These are phyloP conservation scores for Dermochelys coriacea DNA, from an alignment of 2,797 vertebrate species.

Conservation along the genomic window DNA sequence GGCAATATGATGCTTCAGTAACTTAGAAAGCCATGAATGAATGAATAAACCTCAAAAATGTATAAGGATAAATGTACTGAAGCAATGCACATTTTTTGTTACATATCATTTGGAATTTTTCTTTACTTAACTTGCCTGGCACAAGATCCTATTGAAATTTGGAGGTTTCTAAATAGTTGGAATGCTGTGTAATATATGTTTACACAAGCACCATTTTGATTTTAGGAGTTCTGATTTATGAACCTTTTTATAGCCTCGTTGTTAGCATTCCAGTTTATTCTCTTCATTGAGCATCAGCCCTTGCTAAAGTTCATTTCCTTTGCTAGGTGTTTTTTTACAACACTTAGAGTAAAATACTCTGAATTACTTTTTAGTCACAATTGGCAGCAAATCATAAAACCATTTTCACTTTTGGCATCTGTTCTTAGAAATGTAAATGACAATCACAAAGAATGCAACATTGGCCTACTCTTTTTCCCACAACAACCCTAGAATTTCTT, in stretches of 20 bases:
- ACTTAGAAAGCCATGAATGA: background rate
- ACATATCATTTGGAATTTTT: background rate
- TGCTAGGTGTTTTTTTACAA: background rate
- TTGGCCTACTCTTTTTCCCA: slow-evolving; percentile 37
- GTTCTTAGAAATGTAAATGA: slow-evolving; percentile 41
- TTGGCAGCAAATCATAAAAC: slow-evolving; percentile 21
- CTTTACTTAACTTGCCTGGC: background rate
- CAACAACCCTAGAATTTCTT: slow-evolving; percentile 38
- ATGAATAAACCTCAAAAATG: background rate
- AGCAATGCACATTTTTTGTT: background rate
- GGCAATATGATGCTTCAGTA: background rate
- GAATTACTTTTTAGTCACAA: background rate
- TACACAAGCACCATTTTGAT: background rate
- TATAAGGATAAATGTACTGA: background rate
- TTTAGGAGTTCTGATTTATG: background rate
- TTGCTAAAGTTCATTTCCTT: background rate
- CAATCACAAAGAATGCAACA: slow-evolving; percentile 27
- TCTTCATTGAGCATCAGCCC: background rate
- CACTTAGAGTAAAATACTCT: slow-evolving; percentile 1
- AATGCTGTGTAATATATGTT: background rate
- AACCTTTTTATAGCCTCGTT: background rate
- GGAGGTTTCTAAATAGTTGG: background rate
- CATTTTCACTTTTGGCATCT: slow-evolving; percentile 50
- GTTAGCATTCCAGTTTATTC: background rate
- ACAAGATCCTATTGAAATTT: background rate